A percentile compares a stretch with the other conserved stretches of the same genome.
Conservation (phyloP, 2,113 vertebrate species). For the Pao palembangensis region DNA sequence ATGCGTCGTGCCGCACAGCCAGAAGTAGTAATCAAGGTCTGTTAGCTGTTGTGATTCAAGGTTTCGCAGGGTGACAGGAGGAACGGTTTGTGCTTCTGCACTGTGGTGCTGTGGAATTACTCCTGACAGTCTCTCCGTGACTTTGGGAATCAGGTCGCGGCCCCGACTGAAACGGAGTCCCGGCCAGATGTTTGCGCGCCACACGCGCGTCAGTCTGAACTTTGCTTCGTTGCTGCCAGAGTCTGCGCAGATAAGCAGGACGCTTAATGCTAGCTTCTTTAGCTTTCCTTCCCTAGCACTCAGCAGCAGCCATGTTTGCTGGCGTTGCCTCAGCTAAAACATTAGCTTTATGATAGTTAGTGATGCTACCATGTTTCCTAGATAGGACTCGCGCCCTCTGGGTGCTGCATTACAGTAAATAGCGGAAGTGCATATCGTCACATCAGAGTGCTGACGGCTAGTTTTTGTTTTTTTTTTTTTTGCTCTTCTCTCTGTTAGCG, state of each 20-base stretch:
- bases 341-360: background rate
- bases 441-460: slow-evolving; percentile 1
- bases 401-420: slow-evolving; percentile 27
- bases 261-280: no score
- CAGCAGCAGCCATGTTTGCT: no score
- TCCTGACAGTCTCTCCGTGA: background rate
- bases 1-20: background rate
- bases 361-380: background rate
- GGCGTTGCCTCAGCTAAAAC: background rate
- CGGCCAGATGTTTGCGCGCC: background rate
- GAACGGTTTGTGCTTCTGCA: no score
- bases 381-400: background rate
- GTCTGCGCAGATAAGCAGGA: no score
- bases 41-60: no score
- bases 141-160: background rate
- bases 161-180: background rate
- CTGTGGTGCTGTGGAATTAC: background rate
- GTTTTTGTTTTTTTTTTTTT: background rate
- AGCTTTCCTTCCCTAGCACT: no score
- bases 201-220: background rate
- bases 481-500: slow-evolving; percentile 5
- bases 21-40: background rate
- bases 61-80: no score
- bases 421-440: background rate
- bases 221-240: no score